A percentile compares a stretch with the other conserved stretches of the same genome.
These are phyloP conservation scores for Drosophila planitibia DNA, from an alignment of 2,888 invertebrate genomes.

Conservation along the genomic window DNA sequence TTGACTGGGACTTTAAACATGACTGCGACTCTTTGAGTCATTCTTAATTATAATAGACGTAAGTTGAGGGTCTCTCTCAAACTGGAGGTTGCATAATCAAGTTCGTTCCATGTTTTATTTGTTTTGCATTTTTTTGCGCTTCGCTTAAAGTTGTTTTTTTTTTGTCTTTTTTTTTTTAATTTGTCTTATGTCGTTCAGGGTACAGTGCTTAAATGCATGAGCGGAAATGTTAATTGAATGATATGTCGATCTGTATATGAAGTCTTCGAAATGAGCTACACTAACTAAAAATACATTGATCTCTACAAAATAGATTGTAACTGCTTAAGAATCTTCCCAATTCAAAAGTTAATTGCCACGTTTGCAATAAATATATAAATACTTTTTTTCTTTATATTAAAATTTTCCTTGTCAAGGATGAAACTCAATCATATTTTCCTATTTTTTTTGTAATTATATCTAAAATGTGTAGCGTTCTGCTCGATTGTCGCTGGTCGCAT, in stretches of 20 bases:
- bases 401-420: background rate
- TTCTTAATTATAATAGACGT: slow-evolving; percentile 20
- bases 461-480: slow-evolving; percentile 34
- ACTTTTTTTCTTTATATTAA: background rate
- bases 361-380: background rate
- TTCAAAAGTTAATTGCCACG: background rate
- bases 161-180: slow-evolving; percentile 19
- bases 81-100: slow-evolving; percentile 42
- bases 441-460: background rate
- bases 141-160: slow-evolving; percentile 8
- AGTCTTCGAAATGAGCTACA: slow-evolving; percentile 27
- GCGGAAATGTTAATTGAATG: slow-evolving; percentile 70
- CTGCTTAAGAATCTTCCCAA: background rate
- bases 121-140: slow-evolving; percentile 31
- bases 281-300: rapidly evolving
- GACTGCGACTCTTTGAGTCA: slow-evolving; percentile 26
- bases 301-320: background rate
- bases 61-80: slow-evolving; percentile 31
- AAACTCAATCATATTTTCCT: background rate
- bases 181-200: slow-evolving; percentile 37
- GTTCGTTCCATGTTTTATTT: slow-evolving; percentile 22
- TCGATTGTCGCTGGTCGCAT: slow-evolving; percentile 24
- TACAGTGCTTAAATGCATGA: slow-evolving; percentile 42
- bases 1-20: background rate
- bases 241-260: slow-evolving; percentile 28